Base-by-base conservation (phyloP, 2,888 invertebrate genomes). In the Shargacucullia verbasci region DNA sequence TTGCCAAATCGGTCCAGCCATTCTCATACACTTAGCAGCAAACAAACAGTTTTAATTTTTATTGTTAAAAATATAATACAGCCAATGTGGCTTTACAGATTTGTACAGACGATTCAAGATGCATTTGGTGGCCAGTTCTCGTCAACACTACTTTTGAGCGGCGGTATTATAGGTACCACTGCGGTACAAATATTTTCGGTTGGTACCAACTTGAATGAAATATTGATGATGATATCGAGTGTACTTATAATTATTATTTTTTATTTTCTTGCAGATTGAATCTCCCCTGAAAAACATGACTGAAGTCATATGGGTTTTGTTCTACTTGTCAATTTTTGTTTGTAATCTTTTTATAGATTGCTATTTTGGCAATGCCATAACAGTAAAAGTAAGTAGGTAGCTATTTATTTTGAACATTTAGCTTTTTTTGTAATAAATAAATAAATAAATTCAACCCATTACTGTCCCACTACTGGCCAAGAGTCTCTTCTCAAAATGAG, bases 121-220 rank as follows among this genome's bases (percentile, higher is more conserved):
- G 62, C 79, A 6, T 86, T 88, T 43, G 57, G 82, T 8, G 82
- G 80, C 0, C 84, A 82, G 59, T 59, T 89, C 8, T 65, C 82
- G 2, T 54, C 73, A 12, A 79, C 76, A 3, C 60, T 88, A 40
- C 60, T 83, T 50, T 33, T 85, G 27, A 82, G 61, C 34, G 71
- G 77, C 0, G 70, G 52, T 9, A 81, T 86, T 59, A 67, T 86
- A 48, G 80, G 87, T 3, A 84, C 81, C 5, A 87, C 86, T 10
- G 84, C 82, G 2, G 77, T 87, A 13, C 87, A 88, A 59, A 81
- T 89, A 59, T 70, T 89, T 63, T 84, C 87, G 29, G 89, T 88
- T 73, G 60, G 70, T 53, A 2, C 31, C 6, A 2, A 10, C 2
- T 2, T 29, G 3, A 27, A 41, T 13, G 3, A 9, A 10, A 27